Percentiles rank a stretch among this genome's conserved stretches.
These are phyloP conservation scores for Elephas maximus DNA, from an alignment of 2,113 vertebrate genomes.

Conservation along the genomic window DNA sequence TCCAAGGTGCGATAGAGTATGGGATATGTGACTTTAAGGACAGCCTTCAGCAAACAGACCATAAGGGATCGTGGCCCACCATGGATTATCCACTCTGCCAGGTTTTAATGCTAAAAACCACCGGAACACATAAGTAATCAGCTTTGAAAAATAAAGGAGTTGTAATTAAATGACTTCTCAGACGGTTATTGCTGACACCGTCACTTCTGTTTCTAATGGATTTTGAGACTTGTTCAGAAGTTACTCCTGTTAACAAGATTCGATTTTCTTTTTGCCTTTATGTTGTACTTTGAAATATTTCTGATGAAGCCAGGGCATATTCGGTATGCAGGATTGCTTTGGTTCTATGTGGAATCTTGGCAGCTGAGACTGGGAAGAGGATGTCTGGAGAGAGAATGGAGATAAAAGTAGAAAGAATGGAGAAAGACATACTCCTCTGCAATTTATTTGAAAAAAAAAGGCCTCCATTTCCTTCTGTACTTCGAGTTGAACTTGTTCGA, in stretches of 20 bases:
- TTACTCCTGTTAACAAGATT: conserved; percentile 84
- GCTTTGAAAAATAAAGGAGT: conserved; percentile 77
- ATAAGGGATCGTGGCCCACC: conserved; percentile 39
- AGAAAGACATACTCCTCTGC: background rate
- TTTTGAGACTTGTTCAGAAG: conserved; percentile 81
- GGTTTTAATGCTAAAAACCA: conserved; percentile 58
- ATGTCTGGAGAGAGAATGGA: background rate
- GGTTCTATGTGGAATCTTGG: conserved; percentile 61
- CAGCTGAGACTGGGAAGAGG: conserved; percentile 48
- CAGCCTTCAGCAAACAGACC: conserved; percentile 45
- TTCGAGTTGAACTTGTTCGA: background rate
- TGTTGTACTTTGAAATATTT: conserved; percentile 76
- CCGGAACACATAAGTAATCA: conserved; percentile 66
- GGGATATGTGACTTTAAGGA: conserved; percentile 65
- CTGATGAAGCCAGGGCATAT: conserved; percentile 62
- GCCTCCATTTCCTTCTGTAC: background rate
- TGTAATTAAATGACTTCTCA: conserved; percentile 79
- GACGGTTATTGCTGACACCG: conserved; percentile 60
- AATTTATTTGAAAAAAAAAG: conserved; percentile 7
- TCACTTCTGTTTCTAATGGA: conserved; percentile 76
- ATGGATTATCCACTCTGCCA: conserved; percentile 12
- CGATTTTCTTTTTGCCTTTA: conserved; percentile 80
- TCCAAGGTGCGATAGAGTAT: conserved; percentile 54
- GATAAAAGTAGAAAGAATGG: background rate
- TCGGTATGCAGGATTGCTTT: conserved; percentile 55